Conservation (phyloP, 2,797 vertebrate species). For the Enteromius mattozi region DNA sequence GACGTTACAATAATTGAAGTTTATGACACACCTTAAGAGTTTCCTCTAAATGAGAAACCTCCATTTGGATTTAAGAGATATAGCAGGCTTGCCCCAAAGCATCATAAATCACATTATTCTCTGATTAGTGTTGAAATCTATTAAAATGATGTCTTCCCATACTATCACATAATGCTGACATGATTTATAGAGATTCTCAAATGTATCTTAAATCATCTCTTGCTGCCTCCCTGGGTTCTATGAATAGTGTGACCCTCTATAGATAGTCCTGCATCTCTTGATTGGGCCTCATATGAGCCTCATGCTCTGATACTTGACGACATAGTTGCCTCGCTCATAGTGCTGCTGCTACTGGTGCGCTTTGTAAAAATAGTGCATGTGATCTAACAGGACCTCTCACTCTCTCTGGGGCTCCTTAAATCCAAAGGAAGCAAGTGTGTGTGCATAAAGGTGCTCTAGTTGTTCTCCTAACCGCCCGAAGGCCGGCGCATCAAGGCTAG, state of each 20-base stretch:
- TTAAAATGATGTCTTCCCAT: slow-evolving; percentile 29
- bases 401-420: slow-evolving; percentile 30
- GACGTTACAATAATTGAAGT: not conserved
- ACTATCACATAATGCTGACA: slow-evolving; percentile 4
- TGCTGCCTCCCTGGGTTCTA: slow-evolving; percentile 8
- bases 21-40: slow-evolving; percentile 21
- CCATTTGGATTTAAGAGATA: slow-evolving; percentile 3
- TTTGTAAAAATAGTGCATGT: slow-evolving; percentile 56
- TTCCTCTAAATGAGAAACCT: slow-evolving; percentile 31
- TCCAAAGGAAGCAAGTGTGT: not conserved
- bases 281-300: slow-evolving; percentile 42
- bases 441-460: slow-evolving; percentile 24
- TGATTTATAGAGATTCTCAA: slow-evolving; percentile 48
- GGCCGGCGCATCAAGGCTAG: slow-evolving; percentile 67
- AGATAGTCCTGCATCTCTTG: slow-evolving; percentile 46
- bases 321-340: slow-evolving; percentile 36
- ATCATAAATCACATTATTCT: slow-evolving; percentile 32
- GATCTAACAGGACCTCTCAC: slow-evolving; percentile 32
- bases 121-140: slow-evolving; percentile 28
- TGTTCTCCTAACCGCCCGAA: not conserved
- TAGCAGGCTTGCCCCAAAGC: slow-evolving; percentile 2
- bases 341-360: slow-evolving; percentile 22
- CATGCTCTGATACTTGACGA: slow-evolving; percentile 53
- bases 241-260: slow-evolving; percentile 43
- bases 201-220: slow-evolving; percentile 8